These are phyloP conservation scores for Agonopterix alstromeriana DNA, from an alignment of 2,888 invertebrate species.

Conservation along the genomic window DNA sequence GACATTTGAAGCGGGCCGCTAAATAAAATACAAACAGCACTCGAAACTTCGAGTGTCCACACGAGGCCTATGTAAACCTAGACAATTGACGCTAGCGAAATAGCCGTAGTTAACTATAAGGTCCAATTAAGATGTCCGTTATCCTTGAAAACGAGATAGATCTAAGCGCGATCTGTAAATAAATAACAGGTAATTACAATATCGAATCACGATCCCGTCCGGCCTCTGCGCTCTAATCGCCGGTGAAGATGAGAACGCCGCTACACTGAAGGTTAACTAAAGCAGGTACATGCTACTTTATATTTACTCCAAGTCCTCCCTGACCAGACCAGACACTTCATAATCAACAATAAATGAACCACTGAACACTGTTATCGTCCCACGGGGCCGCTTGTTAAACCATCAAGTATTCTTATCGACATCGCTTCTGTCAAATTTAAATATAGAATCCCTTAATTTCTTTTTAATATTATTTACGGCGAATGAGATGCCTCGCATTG, in stretches of 20 bases:
- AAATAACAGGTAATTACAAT: constrained; percentile 70
- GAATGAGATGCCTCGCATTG: constrained; percentile 41
- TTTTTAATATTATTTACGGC: constrained; percentile 59
- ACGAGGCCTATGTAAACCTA: constrained; percentile 48
- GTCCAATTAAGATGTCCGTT: constrained; percentile 67
- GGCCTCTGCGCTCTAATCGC: constrained; percentile 56
- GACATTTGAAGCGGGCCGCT: constrained; percentile 73
- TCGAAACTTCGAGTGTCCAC: constrained; percentile 49
- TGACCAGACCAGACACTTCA: background rate
- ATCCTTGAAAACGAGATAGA: constrained; percentile 62
- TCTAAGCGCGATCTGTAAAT: constrained; percentile 52
- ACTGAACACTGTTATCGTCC: constrained; percentile 56
- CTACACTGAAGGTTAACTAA: constrained; percentile 44
- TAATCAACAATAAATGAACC: constrained; percentile 65
- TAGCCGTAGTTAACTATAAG: constrained; percentile 48
- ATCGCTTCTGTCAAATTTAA: constrained; percentile 70
- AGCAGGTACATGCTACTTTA: background rate
- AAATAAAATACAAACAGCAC: constrained; percentile 71
- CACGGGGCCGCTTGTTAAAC: constrained; percentile 63
- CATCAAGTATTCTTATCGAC: constrained; percentile 65
- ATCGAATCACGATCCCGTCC: constrained; percentile 63
- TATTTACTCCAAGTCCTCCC: background rate
- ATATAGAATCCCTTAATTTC: constrained; percentile 64
- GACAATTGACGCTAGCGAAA: constrained; percentile 58
- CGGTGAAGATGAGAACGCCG: constrained; percentile 54